Evolutionary conservation across 1,140 invertebrate genomes (phyloP).

Genomic region (Drosophila aff.): DNA sequence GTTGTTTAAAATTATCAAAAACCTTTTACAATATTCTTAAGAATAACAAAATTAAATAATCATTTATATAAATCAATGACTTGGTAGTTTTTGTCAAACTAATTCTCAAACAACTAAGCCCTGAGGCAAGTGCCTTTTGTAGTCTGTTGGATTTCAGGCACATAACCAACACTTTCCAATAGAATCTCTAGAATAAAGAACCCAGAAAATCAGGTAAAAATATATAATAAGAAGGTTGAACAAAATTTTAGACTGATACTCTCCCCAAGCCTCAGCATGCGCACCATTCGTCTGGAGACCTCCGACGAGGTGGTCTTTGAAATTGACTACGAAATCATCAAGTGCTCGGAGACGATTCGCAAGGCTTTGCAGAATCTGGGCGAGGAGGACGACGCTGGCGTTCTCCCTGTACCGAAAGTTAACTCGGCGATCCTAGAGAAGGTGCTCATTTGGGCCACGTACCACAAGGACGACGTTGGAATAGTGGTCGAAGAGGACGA

Average conservation of each 20-base stretch:
- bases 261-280: slow-evolving; percentile 87
- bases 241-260: not conserved
- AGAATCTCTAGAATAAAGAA: not conserved
- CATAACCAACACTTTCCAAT: not conserved
- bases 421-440: slow-evolving; percentile 98
- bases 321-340: slow-evolving; percentile 98
- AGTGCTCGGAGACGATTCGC: slow-evolving; percentile 99
- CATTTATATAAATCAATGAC: not conserved
- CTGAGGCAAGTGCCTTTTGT: slow-evolving; percentile 8
- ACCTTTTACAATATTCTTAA: not conserved
- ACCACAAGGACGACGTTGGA: slow-evolving; percentile 94
- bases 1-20: not conserved
- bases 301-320: slow-evolving; percentile 98
- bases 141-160: not conserved
- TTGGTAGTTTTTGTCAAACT: not conserved
- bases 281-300: slow-evolving; percentile 94
- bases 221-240: not conserved
- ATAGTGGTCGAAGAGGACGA: slow-evolving; percentile 91
- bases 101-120: slow-evolving; percentile 12
- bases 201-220: not conserved
- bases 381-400: slow-evolving; percentile 96
- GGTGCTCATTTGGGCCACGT: slow-evolving; percentile 97
- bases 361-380: slow-evolving; percentile 98
- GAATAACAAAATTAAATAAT: not conserved
- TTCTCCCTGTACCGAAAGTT: slow-evolving; percentile 98